Conservation (phyloP, 2,797 vertebrate species). For the Orientallactaga sibirica region DNA sequence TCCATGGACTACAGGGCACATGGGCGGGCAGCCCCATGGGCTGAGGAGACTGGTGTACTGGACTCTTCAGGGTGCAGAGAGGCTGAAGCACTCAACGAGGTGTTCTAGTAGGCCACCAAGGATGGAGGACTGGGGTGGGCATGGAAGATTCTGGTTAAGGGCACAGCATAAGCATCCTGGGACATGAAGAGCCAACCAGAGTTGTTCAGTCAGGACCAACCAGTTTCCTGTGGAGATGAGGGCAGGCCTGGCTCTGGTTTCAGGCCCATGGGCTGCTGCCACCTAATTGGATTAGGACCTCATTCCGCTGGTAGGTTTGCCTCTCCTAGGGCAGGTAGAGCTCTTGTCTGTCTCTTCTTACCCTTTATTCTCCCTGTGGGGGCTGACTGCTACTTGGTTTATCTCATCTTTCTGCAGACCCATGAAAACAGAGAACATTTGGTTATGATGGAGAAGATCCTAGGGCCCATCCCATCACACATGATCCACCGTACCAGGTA, state of each 20-base stretch:
- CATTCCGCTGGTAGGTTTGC: background rate
- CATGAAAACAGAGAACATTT: conserved; percentile 91
- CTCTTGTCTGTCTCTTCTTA: background rate
- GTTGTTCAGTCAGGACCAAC: background rate
- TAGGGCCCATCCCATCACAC: conserved; percentile 89
- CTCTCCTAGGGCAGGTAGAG: background rate
- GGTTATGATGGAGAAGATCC: conserved; percentile 92
- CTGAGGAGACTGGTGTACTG: background rate
- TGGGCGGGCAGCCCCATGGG: background rate
- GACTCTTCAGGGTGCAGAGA: background rate
- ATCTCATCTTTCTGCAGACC: conserved; percentile 82
- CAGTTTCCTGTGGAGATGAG: background rate
- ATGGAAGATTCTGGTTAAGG: background rate
- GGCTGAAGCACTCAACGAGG: background rate
- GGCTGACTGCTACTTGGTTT: background rate
- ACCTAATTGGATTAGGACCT: background rate
- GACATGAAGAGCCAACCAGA: background rate
- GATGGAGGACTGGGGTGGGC: background rate
- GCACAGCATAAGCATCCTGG: background rate
- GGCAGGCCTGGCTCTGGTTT: background rate
- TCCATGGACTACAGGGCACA: background rate
- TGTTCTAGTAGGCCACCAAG: background rate
- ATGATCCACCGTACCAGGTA: conserved; percentile 91
- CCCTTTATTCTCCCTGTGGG: background rate
- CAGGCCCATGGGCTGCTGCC: background rate